Conservation (phyloP, 1,140 invertebrate species). For the Calliphora vicina region DNA sequence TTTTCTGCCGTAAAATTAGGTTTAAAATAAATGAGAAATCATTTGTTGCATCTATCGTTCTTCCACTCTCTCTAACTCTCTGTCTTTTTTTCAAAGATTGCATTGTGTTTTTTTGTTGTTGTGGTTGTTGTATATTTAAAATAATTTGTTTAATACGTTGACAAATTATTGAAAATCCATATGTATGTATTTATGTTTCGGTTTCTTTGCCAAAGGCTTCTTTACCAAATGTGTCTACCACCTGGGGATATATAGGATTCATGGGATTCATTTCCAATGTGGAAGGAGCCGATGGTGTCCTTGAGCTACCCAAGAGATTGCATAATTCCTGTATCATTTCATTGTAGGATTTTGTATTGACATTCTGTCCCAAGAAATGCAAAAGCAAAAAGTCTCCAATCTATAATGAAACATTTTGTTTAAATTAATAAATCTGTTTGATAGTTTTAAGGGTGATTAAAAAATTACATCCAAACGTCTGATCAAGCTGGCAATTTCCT, state of each 20-base stretch:
- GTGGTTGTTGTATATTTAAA: not conserved
- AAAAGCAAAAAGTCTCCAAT: conserved; percentile 86
- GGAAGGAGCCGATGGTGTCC: conserved; percentile 82
- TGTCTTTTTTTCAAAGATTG: not conserved
- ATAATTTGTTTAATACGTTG: not conserved
- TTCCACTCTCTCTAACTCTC: not conserved
- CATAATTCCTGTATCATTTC: conserved; percentile 75
- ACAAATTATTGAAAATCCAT: not conserved
- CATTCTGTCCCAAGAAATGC: conserved; percentile 84
- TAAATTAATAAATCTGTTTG: not conserved
- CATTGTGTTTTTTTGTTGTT: not conserved
- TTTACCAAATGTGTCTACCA: conserved; percentile 67
- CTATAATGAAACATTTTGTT: conserved; percentile 58
- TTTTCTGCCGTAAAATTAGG: not conserved
- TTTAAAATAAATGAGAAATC: conserved; percentile 35
- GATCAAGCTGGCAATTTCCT: conserved; percentile 75
- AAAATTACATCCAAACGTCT: conserved; percentile 77
- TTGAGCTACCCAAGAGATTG: conserved; percentile 70
- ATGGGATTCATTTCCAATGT: conserved; percentile 85
- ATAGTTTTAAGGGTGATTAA: not conserved
- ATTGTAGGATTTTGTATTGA: conserved; percentile 80
- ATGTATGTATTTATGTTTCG: conserved; percentile 70
- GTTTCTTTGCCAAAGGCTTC: conserved; percentile 71
- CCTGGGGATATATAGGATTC: conserved; percentile 71
- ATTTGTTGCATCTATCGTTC: conserved; percentile 31